Percentiles rank a stretch among this genome's conserved stretches.
Evolutionary conservation across 2,888 invertebrate species (phyloP).

Genomic region (Notodonta ziczac): DNA sequence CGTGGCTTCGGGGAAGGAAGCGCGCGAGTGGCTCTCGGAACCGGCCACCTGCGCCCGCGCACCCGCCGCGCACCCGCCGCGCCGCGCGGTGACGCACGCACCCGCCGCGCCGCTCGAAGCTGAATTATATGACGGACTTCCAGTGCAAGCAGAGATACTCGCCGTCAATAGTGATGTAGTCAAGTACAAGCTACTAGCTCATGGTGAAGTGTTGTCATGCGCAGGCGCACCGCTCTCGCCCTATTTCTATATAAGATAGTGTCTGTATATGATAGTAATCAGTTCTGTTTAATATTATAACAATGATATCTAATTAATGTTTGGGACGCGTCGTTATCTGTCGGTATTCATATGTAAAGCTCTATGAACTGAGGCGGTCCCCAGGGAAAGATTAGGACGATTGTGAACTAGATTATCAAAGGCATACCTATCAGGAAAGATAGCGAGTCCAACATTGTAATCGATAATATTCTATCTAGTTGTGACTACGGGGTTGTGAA

Average conservation of each 20-base stretch:
- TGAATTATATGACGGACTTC: neutral
- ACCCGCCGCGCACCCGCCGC: neutral
- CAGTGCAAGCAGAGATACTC: neutral
- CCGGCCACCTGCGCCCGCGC: slow-evolving; percentile 47
- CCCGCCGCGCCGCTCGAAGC: slow-evolving; percentile 11
- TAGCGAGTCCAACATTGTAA: too few relatives aligned
- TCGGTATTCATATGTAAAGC: neutral
- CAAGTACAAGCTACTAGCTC: neutral
- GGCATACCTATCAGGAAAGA: too few relatives aligned
- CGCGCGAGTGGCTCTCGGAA: slow-evolving; percentile 52
- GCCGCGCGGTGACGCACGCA: slow-evolving; percentile 12
- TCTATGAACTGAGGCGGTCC: neutral
- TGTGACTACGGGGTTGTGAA: too few relatives aligned
- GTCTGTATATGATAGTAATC: slow-evolving; percentile 14
- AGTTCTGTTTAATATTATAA: slow-evolving; percentile 1
- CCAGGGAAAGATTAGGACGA: neutral
- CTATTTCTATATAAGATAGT: slow-evolving; percentile 15
- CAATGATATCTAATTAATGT: neutral
- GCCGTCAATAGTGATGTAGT: too few relatives aligned
- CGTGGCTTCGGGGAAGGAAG: slow-evolving; percentile 68
- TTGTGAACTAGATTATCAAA: too few relatives aligned
- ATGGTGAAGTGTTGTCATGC: neutral
- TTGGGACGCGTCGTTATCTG: slow-evolving; percentile 1
- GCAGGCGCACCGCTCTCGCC: slow-evolving; percentile 12
- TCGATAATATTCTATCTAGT: too few relatives aligned